These are phyloP conservation scores for Deroptyus accipitrinus DNA, from an alignment of 2,113 vertebrate genomes.

Conservation along the genomic window DNA sequence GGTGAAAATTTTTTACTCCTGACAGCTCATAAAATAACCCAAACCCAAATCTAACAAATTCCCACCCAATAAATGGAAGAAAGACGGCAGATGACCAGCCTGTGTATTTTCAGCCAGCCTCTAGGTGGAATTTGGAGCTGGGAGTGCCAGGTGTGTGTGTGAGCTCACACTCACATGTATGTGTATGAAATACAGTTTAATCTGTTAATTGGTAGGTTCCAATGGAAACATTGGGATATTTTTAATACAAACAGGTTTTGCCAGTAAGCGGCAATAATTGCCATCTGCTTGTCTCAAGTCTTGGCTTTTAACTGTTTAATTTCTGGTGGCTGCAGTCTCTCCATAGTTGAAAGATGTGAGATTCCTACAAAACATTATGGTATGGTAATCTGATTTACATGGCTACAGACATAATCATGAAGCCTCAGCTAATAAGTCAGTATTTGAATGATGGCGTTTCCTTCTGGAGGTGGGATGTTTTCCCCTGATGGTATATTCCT, in stretches of 20 bases:
- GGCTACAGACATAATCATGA: neutral
- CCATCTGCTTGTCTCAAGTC: slow-evolving; percentile 41
- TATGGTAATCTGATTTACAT: slow-evolving; percentile 49
- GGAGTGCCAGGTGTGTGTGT: neutral
- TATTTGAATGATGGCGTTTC: neutral
- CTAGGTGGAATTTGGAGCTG: neutral
- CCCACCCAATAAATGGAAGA: neutral
- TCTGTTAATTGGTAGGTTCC: slow-evolving; percentile 44
- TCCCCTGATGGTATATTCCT: neutral
- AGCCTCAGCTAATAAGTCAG: neutral
- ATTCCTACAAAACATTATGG: slow-evolving; percentile 15
- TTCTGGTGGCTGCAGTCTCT: neutral
- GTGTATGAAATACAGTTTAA: slow-evolving; percentile 32
- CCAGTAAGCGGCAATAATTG: slow-evolving; percentile 7
- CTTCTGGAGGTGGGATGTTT: neutral
- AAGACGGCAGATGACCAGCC: neutral
- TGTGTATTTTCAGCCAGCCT: neutral
- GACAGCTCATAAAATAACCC: neutral
- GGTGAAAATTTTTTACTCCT: neutral
- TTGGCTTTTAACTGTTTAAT: slow-evolving; percentile 45
- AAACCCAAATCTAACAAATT: neutral
- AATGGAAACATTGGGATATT: slow-evolving; percentile 54
- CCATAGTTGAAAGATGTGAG: neutral
- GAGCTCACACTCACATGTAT: neutral
- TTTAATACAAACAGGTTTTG: slow-evolving; percentile 64